Percentiles rank a stretch among this genome's conserved stretches.
phyloP scores from a whole-genome alignment of 2,888 invertebrate genomes.

The Andrena trimmerana region DNA sequence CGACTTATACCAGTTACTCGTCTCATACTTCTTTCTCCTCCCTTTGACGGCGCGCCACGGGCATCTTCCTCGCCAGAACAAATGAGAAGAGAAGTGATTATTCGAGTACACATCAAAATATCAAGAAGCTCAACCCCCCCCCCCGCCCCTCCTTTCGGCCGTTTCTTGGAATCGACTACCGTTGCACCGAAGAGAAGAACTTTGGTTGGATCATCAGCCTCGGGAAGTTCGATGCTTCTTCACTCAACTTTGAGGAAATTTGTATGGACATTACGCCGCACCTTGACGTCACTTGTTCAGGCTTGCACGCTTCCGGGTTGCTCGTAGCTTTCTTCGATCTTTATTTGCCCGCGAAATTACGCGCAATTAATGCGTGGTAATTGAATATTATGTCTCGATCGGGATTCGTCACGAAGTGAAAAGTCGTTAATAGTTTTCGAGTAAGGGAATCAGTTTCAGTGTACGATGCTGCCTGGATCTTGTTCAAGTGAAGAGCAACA shows the following conservation, averaged over 20 bases:
- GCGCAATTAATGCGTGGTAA: not conserved
- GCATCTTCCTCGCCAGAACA: not conserved
- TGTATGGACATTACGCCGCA: not conserved
- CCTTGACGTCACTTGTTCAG: conserved; percentile 2
- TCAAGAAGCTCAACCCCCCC: too few relatives aligned
- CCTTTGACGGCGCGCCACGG: not conserved
- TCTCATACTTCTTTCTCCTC: not conserved
- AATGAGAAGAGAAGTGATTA: conserved; percentile 7
- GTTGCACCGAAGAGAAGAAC: not conserved
- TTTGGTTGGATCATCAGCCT: conserved; percentile 26
- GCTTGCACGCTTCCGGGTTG: conserved; percentile 7
- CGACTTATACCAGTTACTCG: conserved; percentile 35
- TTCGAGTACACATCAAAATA: conserved; percentile 5
- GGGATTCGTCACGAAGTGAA: too few relatives aligned
- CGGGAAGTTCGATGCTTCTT: conserved; percentile 10
- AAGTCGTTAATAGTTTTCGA: too few relatives aligned
- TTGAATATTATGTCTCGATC: too few relatives aligned
- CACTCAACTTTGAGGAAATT: not conserved
- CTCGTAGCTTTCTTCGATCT: not conserved
- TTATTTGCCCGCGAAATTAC: not conserved
- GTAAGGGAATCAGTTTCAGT: too few relatives aligned
- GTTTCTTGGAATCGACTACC: not conserved
- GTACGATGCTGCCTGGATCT: too few relatives aligned
- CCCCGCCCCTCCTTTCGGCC: not conserved
- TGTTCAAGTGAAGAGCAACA: too few relatives aligned